Percentiles rank a stretch among this genome's conserved stretches.
Evolutionary conservation across 2,113 vertebrate genomes (phyloP).

Genomic region (Hydrochoerus hydrochaeris): DNA sequence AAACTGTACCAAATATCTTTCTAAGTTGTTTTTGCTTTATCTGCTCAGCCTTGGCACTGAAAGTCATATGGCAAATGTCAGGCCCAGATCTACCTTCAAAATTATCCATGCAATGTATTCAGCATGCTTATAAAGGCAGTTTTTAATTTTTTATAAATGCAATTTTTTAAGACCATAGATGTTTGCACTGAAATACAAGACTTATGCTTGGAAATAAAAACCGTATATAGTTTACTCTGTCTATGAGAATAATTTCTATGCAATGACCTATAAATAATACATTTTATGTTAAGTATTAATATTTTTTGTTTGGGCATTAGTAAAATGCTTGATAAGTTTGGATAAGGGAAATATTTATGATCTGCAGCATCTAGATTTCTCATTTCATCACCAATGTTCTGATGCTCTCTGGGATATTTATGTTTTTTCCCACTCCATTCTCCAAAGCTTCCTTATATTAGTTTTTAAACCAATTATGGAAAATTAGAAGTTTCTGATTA

Average conservation of each 20-base stretch:
- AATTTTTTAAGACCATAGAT: neutral
- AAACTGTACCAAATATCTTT: neutral
- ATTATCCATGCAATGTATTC: neutral
- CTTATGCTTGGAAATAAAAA: neutral
- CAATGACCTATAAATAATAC: neutral
- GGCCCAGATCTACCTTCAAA: neutral
- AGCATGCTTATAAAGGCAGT: neutral
- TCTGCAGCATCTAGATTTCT: neutral
- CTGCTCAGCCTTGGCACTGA: neutral
- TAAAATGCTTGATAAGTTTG: conserved; percentile 28
- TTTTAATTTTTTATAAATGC: neutral
- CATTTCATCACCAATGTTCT: neutral
- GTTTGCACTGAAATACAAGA: neutral
- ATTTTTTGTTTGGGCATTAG: neutral
- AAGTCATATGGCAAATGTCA: neutral
- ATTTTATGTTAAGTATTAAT: neutral
- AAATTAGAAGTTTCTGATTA: conserved; percentile 16
- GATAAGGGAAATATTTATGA: neutral
- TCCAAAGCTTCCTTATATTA: neutral
- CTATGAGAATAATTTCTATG: neutral
- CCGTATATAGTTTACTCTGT: neutral
- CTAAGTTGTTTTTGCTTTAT: neutral
- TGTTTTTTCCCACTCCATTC: neutral
- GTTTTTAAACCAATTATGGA: neutral
- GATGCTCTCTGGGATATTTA: neutral